Evolutionary conservation across 2,113 vertebrate species (phyloP), one percentile per base, ranked within the genome.

Genomic region (Podocnemis expansa): DNA sequence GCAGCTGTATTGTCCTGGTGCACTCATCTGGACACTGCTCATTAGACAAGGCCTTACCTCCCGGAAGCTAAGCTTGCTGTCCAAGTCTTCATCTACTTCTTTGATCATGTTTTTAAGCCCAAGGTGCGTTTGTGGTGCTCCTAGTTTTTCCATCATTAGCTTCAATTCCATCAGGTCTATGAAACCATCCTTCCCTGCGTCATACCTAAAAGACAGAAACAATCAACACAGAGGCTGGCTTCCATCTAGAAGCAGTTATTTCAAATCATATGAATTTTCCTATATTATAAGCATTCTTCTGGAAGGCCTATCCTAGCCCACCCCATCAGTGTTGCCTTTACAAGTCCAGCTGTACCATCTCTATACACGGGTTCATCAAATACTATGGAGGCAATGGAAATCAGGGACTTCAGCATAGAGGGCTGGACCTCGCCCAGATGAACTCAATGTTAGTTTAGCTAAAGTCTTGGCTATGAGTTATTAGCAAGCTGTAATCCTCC

Each of bases 31-130:
- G 38, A 58, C 5, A 10, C n/a, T 27, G 34, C 27, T n/a, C 16
- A 58, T 25, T 27, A 43, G 25, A 29, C 19, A 41, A 47, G 1
- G 7, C 2, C 80, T 97, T 84, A 99, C 99, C 99, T 99, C 99
- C 96, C 99, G 98, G 97, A 99, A 99, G 97, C 98, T 99, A 22
- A 99, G 99, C 91, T 99, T 99, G 96, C 98, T 98, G 93, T 99
- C 99, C 47, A 99, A 97, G 94, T 99, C 99, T 93, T 99, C 99
- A 0, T 99, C 99, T 91, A 99, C 99, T 84, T 99, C 99, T 92
- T 99, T 99, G 96, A 99, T 99, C 99, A 99, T 99, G 98, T 99
- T 99, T 94, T 99, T 99, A 96, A 99, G 96, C 9, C 99, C 99
- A 22, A 99, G 92, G 95, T 99, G 99, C 0, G 99, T 99, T 97